A percentile compares a stretch with the other conserved stretches of the same genome.
phyloP scores from a whole-genome alignment of 2,113 vertebrate species.

The Mustela nigripes region DNA sequence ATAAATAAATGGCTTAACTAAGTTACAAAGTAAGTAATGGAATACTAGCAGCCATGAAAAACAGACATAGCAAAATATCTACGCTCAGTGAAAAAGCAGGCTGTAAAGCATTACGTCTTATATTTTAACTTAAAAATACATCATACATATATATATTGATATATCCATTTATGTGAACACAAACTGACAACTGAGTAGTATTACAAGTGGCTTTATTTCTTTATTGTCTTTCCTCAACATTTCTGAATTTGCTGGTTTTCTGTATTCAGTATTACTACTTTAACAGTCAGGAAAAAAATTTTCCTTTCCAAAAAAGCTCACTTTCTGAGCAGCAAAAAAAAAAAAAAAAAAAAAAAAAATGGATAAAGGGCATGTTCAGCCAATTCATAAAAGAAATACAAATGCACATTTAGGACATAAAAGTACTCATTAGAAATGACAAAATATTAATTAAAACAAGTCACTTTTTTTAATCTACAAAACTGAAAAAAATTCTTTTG shows the following conservation, averaged over 20 bases:
- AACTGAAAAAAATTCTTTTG: not conserved
- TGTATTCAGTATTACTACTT: conserved; percentile 8
- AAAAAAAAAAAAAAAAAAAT: not conserved
- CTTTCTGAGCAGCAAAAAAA: not conserved
- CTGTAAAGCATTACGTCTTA: not conserved
- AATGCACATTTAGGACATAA: not conserved
- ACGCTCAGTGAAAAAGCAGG: not conserved
- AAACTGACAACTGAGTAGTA: not conserved
- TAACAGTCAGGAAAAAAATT: not conserved
- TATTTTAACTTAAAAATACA: not conserved
- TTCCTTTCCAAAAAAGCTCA: conserved; percentile 38
- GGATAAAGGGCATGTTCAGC: not conserved
- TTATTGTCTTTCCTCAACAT: not conserved
- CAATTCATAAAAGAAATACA: not conserved
- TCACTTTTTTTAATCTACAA: not conserved
- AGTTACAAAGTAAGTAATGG: not conserved
- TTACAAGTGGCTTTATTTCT: not conserved
- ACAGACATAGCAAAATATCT: not conserved
- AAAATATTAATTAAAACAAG: conserved; percentile 35
- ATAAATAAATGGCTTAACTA: conserved; percentile 15
- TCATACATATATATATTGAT: too few species aligned
- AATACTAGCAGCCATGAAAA: conserved; percentile 5
- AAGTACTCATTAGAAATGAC: conserved; percentile 25
- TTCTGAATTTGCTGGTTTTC: conserved; percentile 45
- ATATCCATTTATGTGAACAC: too few species aligned